Base-by-base conservation (phyloP, 2,888 invertebrate genomes). In the Seira musarum region DNA sequence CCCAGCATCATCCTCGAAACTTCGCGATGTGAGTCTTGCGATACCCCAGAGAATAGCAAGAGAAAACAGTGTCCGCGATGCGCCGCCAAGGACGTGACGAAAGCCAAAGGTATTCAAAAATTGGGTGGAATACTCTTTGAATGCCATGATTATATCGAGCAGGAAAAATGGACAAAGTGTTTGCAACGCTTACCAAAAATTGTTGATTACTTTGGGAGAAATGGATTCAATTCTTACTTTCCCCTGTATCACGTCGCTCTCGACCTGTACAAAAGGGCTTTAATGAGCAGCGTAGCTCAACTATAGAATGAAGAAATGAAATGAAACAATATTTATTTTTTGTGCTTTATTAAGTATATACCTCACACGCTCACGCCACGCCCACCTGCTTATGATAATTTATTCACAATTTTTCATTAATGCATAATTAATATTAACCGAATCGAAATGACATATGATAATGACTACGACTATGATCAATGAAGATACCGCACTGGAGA, bases 261-360 rank as follows among this genome's bases (percentile, higher is more conserved):
- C 13, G 83, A 85, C 46, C 35, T 85, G 30, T 82, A 78, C 21
- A 85, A 83, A 66, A 71, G 74, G 53, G 78, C 83, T 17, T 15
- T 85, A n/a, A 73, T 80, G 10, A 61, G 63, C 24, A 63, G 63
- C 15, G 71, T 71, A 8, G 15, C 40, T 10, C 30, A 60, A 6
- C 60, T 60, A 19, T 68, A 53, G 53, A 8, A 53, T 53, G 8
- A 30, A 30, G 8, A 30, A 30, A 5, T 30, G 8, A 30, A 5
- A 5, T 30, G 30, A 8, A 30, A 8, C 30, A 30, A n/a, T n/a
- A n/a, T n/a, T n/a, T n/a, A n/a, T n/a, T n/a, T n/a, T n/a, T n/a
- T n/a, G n/a, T n/a, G n/a, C n/a, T n/a, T n/a, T n/a, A n/a, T n/a
- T n/a, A n/a, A n/a, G n/a, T n/a, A n/a, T n/a, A n/a, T n/a, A n/a